phyloP scores from a whole-genome alignment of 2,888 invertebrate genomes.

The Selenia dentaria region DNA sequence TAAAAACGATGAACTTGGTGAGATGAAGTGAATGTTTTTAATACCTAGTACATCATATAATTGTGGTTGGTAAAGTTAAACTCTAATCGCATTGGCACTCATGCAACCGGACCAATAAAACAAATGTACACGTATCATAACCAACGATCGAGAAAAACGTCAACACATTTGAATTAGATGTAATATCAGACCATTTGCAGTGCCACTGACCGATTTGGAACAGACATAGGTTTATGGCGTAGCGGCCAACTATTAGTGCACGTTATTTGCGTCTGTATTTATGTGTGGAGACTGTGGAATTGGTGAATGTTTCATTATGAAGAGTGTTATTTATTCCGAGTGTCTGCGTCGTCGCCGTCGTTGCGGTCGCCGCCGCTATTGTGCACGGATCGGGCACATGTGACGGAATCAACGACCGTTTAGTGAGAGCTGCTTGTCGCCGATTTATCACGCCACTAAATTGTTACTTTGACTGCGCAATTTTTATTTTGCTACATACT shows the following conservation, averaged over 20 bases:
- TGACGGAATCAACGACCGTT: conserved; percentile 51
- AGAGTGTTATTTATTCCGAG: conserved; percentile 39
- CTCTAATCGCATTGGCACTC: no score
- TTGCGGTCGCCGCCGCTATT: conserved; percentile 30
- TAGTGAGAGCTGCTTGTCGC: conserved; percentile 43
- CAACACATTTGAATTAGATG: conserved; percentile 19
- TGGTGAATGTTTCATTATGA: conserved; percentile 40
- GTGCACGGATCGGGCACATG: conserved; percentile 39
- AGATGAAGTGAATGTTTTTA: no score
- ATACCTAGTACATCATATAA: no score
- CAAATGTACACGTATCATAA: no score
- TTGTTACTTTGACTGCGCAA: conserved; percentile 51
- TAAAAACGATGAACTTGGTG: no score
- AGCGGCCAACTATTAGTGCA: conserved; percentile 7
- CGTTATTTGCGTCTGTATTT: no score
- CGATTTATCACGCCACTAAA: conserved; percentile 49
- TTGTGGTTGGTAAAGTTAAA: no score
- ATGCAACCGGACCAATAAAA: no score
- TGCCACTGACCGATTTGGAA: conserved; percentile 15
- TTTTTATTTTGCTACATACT: conserved; percentile 48
- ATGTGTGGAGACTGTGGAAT: conserved; percentile 31
- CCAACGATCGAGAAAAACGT: conserved; percentile 9
- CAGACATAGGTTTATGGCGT: no score
- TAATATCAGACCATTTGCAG: conserved; percentile 22
- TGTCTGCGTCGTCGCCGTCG: conserved; percentile 23